Evolutionary conservation across 2,797 vertebrate species (phyloP).

Genomic region (Anniella stebbinsi): DNA sequence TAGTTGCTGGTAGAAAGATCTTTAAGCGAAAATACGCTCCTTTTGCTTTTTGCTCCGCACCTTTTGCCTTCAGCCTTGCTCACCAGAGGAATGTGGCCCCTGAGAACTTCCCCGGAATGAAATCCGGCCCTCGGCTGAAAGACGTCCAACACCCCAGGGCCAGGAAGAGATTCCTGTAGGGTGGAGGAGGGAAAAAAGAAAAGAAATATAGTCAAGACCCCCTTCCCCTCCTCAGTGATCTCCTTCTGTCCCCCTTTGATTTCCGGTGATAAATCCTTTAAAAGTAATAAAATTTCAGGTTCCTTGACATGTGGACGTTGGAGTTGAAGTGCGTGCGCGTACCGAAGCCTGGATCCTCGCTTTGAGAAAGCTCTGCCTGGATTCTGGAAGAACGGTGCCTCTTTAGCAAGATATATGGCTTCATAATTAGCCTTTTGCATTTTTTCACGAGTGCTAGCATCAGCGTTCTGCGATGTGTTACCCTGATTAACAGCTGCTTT

Average conservation of each 20-base stretch:
- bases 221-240: neutral
- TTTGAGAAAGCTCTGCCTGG: slow-evolving; percentile 48
- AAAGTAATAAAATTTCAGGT: accelerated
- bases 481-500: slow-evolving; percentile 88
- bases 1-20: no score
- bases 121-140: no score
- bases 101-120: no score
- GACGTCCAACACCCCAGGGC: no score
- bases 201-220: neutral
- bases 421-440: slow-evolving; percentile 87
- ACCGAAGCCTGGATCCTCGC: slow-evolving; percentile 61
- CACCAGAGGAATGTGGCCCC: no score
- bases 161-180: neutral
- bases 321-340: neutral
- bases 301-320: neutral
- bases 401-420: slow-evolving; percentile 86
- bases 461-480: slow-evolving; percentile 84
- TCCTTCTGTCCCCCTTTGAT: neutral
- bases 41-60: no score
- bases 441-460: slow-evolving; percentile 85
- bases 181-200: no score
- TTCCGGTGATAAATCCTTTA: neutral
- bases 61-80: no score
- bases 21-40: no score
- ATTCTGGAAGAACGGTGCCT: slow-evolving; percentile 70